Base-by-base conservation (phyloP, 2,113 vertebrate species). In the Daubentonia madagascariensis region DNA sequence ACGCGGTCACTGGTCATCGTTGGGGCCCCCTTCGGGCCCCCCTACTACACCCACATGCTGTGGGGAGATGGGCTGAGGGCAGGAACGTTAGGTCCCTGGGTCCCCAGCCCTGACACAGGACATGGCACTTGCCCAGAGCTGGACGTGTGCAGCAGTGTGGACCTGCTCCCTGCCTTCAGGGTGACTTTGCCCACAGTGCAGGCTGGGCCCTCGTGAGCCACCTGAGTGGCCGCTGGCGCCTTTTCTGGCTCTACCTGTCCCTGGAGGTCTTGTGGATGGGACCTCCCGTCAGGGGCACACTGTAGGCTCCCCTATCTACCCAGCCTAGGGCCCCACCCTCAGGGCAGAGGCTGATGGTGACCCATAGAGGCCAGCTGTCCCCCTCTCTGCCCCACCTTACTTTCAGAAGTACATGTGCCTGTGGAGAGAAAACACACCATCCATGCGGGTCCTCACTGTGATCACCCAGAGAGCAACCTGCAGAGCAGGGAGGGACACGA, bases 401-500 rank as follows among this genome's bases (percentile, higher is more conserved):
- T 81, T 43, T 68, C 16, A 32, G 85, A 32, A 32, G 9, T 30
- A 17, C 23, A 7, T 1, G 35, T 12, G 4, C 23, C 50, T 4
- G 0, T 23, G 43, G 22, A 14, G 65, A 13, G 30, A 8, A 32
- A 20, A 35, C 32, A 12, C 5, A 5, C 5, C 0, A 10, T 8
- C 25, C 30, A 30, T 0, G 0, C 9, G 4, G 5, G 35, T 30
- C 35, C 35, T 65, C 30, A 4, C 48, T 0, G 14, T 20, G 35
- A 22, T 20, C 12, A 28, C 73, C n/a, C 6, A 16, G 52, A 23
- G 28, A 76, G 18, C 1, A 4, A 35, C 30, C 43, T 45, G 7
- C 12, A 9, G 22, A 22, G n/a, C 30, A 54, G n/a, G 17, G n/a
- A 14, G 18, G 32, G 70, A 48, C 5, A 52, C 20, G 37, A 50